Evolutionary conservation across 2,797 vertebrate species (phyloP).

Genomic region (Ciconia nigra): DNA sequence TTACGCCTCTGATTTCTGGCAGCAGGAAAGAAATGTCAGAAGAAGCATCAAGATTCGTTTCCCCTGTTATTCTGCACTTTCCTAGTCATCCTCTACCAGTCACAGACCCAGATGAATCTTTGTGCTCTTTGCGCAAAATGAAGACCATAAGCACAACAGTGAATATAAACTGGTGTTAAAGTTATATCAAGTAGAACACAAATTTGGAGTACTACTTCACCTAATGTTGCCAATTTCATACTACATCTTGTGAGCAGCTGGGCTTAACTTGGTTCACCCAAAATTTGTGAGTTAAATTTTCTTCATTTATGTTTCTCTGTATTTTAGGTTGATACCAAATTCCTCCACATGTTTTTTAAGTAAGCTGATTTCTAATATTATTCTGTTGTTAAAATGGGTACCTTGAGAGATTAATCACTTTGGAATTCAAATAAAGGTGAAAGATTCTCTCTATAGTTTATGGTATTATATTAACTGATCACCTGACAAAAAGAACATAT

Average conservation of each 20-base stretch:
- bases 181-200: neutral
- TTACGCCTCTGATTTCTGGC: neutral
- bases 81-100: neutral
- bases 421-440: neutral
- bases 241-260: neutral
- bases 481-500: neutral
- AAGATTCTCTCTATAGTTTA: neutral
- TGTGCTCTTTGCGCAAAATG: neutral
- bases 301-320: neutral
- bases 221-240: neutral
- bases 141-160: neutral
- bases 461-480: neutral
- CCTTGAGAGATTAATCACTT: neutral
- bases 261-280: neutral
- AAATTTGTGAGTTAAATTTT: neutral
- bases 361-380: neutral
- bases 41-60: neutral
- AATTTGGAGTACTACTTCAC: neutral
- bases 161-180: neutral
- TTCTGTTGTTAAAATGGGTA: neutral
- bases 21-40: neutral
- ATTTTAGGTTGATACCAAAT: neutral
- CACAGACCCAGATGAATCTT: neutral
- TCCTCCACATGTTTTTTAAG: neutral
- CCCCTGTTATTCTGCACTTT: neutral